These are phyloP conservation scores for Anthopleura xanthogrammica DNA, from an alignment of 92 coral and sea anemone genomes.

Conservation along the genomic window DNA sequence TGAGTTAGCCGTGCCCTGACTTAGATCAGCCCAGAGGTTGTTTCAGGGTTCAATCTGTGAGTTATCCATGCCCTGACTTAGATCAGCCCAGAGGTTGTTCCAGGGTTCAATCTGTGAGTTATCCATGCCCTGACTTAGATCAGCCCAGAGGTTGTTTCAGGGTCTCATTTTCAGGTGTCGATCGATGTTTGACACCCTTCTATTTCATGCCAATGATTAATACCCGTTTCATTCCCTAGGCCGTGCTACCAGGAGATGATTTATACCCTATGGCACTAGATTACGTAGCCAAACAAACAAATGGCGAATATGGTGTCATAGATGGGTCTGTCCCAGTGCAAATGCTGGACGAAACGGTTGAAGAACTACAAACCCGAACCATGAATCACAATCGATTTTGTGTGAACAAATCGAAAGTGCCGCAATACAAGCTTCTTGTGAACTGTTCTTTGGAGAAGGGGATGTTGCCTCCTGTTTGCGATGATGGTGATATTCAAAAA, in stretches of 20 bases:
- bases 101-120: too few species aligned
- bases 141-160: too few species aligned
- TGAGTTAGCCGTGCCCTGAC: too few species aligned
- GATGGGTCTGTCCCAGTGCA: conserved; percentile 35
- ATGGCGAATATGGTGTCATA: conserved; percentile 9
- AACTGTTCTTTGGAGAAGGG: conserved; percentile 43
- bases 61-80: too few species aligned
- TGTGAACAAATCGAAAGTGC: background rate
- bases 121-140: too few species aligned
- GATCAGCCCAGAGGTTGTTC: too few species aligned
- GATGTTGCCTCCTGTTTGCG: conserved; percentile 41
- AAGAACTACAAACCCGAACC: conserved; percentile 36
- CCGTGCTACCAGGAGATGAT: conserved; percentile 49
- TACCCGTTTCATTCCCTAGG: conserved; percentile 5
- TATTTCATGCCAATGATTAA: too few species aligned
- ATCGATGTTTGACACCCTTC: too few species aligned
- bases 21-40: too few species aligned
- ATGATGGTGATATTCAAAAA: conserved; percentile 37
- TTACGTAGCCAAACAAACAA: conserved; percentile 18
- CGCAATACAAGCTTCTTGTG: background rate
- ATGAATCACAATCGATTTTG: conserved; percentile 39
- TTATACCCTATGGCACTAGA: conserved; percentile 27
- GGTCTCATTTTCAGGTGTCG: too few species aligned
- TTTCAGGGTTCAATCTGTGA: too few species aligned
- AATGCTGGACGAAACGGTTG: conserved; percentile 41